These are phyloP conservation scores for Phylloscopus trochiloides DNA, from an alignment of 2,113 vertebrate genomes.

Conservation along the genomic window DNA sequence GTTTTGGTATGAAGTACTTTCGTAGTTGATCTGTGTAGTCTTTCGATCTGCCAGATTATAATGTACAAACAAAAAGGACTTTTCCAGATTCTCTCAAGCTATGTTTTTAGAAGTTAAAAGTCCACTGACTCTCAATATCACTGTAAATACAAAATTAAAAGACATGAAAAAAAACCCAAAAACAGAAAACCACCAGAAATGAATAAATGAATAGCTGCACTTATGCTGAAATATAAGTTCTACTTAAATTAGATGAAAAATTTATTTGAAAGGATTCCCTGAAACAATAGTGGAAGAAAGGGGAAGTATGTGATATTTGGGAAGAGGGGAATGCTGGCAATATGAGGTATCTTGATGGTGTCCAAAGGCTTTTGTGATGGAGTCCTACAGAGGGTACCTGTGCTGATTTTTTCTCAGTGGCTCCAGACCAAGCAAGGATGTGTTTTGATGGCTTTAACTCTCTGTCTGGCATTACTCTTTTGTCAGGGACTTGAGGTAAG, in stretches of 20 bases:
- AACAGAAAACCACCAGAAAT: neutral
- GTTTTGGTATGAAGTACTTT: neutral
- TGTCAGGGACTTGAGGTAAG: accelerated
- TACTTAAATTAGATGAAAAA: neutral
- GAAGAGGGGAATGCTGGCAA: neutral
- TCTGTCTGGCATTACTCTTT: neutral
- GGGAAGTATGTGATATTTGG: neutral
- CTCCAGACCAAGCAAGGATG: neutral
- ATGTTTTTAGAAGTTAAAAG: neutral
- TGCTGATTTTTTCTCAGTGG: neutral
- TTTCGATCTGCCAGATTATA: neutral
- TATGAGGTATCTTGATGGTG: neutral
- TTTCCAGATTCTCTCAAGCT: neutral
- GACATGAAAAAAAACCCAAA: neutral
- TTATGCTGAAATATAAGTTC: neutral
- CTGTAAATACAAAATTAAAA: neutral
- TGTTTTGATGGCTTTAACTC: neutral
- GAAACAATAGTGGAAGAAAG: neutral
- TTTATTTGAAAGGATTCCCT: neutral
- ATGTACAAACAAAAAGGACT: neutral
- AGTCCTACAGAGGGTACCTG: neutral
- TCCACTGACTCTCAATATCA: neutral
- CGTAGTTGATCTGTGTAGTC: neutral
- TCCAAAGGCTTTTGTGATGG: neutral
- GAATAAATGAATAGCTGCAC: neutral